Conservation (phyloP, 2,888 invertebrate genomes). For the Cryptocephalus primarius region DNA sequence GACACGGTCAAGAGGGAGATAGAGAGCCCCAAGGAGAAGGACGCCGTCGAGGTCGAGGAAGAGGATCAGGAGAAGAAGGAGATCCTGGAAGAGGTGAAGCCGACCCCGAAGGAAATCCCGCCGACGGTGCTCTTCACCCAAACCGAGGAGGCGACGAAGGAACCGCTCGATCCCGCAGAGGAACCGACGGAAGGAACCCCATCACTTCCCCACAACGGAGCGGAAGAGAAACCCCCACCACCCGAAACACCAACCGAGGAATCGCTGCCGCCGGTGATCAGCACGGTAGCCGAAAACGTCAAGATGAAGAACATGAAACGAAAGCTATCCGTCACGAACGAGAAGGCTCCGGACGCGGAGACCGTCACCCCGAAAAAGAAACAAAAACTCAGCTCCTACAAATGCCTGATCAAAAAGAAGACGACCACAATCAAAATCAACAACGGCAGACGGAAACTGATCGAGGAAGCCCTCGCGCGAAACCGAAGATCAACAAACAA, state of each 20-base stretch:
- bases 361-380: conserved; percentile 21
- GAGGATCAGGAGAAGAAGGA: conserved; percentile 19
- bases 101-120: no score
- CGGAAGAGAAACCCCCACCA: background rate
- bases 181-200: conserved; percentile 2
- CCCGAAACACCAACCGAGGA: conserved; percentile 10
- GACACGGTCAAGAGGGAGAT: conserved; percentile 34
- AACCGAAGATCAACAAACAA: conserved; percentile 23
- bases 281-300: conserved; percentile 36
- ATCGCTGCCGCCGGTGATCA: conserved; percentile 25
- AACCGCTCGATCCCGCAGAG: no score
- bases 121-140: no score
- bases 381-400: conserved; percentile 32
- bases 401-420: conserved; percentile 39
- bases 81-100: conserved; percentile 7
- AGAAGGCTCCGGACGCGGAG: conserved; percentile 16
- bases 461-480: conserved; percentile 30
- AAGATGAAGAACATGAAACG: conserved; percentile 40
- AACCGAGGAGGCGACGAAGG: background rate
- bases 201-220: background rate
- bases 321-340: conserved; percentile 34
- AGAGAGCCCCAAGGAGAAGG: conserved; percentile 34
- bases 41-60: conserved; percentile 21
- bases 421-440: conserved; percentile 35
- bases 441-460: conserved; percentile 38